Evolutionary conservation across 2,888 invertebrate species (phyloP).

Genomic region (Amblyjoppa fuscipennis): DNA sequence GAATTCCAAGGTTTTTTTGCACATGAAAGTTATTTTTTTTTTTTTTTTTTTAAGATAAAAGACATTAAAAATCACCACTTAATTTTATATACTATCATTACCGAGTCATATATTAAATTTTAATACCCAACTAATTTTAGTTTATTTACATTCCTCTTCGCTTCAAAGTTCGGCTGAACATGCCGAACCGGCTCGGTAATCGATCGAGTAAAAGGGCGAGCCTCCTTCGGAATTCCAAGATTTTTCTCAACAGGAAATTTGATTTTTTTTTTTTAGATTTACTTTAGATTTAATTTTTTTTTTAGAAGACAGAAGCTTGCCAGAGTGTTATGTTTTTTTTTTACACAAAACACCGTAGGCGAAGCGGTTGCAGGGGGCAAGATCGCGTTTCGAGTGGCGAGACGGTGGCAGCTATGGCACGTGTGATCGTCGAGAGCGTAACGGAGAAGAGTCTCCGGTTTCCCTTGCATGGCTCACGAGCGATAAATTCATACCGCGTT

Average conservation of each 20-base stretch:
- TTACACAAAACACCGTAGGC: conserved; percentile 3
- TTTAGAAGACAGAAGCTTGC: neutral
- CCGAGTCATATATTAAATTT: too few species aligned
- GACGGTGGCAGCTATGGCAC: conserved; percentile 49
- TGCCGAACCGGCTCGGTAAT: too few species aligned
- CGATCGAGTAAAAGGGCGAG: neutral
- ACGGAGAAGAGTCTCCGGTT: conserved; percentile 65
- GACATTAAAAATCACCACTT: too few species aligned
- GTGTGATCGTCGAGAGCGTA: conserved; percentile 59
- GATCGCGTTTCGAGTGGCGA: conserved; percentile 52
- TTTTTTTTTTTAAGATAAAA: neutral
- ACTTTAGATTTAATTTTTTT: neutral
- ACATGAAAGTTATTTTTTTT: neutral
- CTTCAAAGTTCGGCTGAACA: too few species aligned
- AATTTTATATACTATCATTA: too few species aligned
- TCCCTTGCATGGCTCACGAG: conserved; percentile 49
- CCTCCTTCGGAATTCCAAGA: neutral
- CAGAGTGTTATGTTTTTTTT: neutral
- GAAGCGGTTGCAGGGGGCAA: conserved; percentile 24
- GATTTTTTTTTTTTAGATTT: neutral
- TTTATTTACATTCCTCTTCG: too few species aligned
- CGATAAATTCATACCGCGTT: conserved; percentile 60
- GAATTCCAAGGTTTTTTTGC: neutral
- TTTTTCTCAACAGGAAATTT: neutral
- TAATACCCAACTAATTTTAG: too few species aligned